phyloP scores from a whole-genome alignment of 2,888 invertebrate species.

The Anoncus sp. region DNA sequence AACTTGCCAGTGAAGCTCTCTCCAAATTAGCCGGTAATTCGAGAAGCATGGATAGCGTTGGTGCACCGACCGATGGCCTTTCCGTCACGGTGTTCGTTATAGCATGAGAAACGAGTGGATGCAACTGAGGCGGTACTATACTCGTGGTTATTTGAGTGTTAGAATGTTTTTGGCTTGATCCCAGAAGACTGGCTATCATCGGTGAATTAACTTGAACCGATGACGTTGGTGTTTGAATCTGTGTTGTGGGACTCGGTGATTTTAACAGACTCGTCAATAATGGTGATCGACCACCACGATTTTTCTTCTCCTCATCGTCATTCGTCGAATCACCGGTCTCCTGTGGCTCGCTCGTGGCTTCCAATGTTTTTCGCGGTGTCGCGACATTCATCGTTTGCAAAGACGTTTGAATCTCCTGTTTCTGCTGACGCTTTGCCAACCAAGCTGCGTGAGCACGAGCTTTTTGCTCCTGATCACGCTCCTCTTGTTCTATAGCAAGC shows the following conservation, averaged over 20 bases:
- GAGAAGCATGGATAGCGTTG: slow-evolving; percentile 90
- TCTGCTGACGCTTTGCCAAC: slow-evolving; percentile 78
- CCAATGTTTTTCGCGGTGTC: slow-evolving; percentile 71
- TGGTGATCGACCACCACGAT: slow-evolving; percentile 84
- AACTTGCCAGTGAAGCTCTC: slow-evolving; percentile 71
- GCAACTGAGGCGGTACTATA: slow-evolving; percentile 84
- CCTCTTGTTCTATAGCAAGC: slow-evolving; percentile 89
- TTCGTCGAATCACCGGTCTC: slow-evolving; percentile 72
- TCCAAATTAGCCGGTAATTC: slow-evolving; percentile 83
- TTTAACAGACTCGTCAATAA: slow-evolving; percentile 93
- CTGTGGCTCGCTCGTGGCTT: slow-evolving; percentile 63
- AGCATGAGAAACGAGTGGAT: slow-evolving; percentile 84
- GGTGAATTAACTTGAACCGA: slow-evolving; percentile 82
- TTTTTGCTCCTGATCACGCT: slow-evolving; percentile 89
- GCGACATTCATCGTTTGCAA: slow-evolving; percentile 61
- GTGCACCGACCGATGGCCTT: slow-evolving; percentile 88
- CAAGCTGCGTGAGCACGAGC: slow-evolving; percentile 83
- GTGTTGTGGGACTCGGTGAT: slow-evolving; percentile 86
- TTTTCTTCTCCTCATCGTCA: slow-evolving; percentile 79
- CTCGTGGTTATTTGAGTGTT: slow-evolving; percentile 72
- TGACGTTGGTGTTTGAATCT: slow-evolving; percentile 77
- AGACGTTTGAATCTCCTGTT: slow-evolving; percentile 71
- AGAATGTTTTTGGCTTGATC: slow-evolving; percentile 80
- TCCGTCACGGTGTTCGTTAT: slow-evolving; percentile 82
- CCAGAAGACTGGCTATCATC: slow-evolving; percentile 85